Evolutionary conservation across 2,113 vertebrate genomes (phyloP), one percentile per base, ranked within the genome.

Genomic region (Seriola rivoliana): DNA sequence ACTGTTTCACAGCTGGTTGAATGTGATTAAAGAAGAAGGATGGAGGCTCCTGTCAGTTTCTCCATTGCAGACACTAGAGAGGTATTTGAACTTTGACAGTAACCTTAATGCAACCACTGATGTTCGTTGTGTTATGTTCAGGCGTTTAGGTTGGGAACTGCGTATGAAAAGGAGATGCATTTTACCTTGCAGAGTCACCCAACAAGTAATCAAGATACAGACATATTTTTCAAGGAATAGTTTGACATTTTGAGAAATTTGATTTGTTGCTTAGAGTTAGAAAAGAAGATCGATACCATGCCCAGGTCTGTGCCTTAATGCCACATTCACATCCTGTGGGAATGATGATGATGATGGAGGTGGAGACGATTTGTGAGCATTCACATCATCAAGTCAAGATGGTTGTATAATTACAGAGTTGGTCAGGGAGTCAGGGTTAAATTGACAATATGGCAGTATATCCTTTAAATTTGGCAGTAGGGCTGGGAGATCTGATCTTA

Each of bases 1-100:
- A 17, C 29, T 19, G n/a, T 48, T 79, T 54, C 60, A 55, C 63
- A 55, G 44, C 38, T 68, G 44, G 52, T 29, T 32, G 25, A 71
- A 71, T 23, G 11, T 8, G 36, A 12, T 58, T 25, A 23, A 4
- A 23, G 7, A 55, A 19, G 19, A 52, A 21, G 48, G 11, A 29
- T 52, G n/a, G 5, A 38, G 5, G 14, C 13, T 77, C 67, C 11
- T 23, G 1, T 9, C 46, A 50, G 46, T 16, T 2, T 50, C 50
- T 21, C 50, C 2, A 9, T 21, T 8, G 9, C 8, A 8, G 50
- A 52, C 11, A 14, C 29, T 40, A 38, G 6, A 19, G 62, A 67
- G 12, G 8, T 32, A 10, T 67, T 59, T 58, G 21, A 36, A 57
- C 36, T 72, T 25, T 55, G 4, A n/a, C 17, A 52, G 29, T 11